Conservation (phyloP, 2,797 vertebrate species). For the Percopsis omiscomaycus region DNA sequence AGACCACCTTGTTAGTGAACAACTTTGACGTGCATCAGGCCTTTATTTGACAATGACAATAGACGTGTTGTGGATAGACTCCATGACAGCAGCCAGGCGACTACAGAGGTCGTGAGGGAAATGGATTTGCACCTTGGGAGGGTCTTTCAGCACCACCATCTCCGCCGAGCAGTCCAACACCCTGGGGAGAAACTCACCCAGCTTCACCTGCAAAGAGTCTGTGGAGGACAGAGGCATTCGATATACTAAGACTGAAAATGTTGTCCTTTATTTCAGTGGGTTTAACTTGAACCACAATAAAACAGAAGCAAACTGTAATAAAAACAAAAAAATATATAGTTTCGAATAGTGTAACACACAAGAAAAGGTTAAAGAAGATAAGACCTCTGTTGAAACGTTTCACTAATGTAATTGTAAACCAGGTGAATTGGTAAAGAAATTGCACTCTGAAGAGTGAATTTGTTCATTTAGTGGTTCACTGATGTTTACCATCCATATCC, state of each 20-base stretch:
- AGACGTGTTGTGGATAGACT: slow-evolving; percentile 87
- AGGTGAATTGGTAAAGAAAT: too few species aligned
- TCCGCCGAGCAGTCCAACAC: slow-evolving; percentile 90
- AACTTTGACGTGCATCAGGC: background rate
- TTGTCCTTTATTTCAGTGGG: background rate
- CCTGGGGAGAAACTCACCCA: slow-evolving; percentile 89
- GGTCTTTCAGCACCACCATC: slow-evolving; percentile 88
- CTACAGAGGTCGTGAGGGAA: slow-evolving; percentile 93
- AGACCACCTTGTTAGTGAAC: slow-evolving; percentile 3
- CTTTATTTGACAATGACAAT: slow-evolving; percentile 84
- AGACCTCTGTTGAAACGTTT: too few species aligned
- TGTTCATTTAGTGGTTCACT: background rate
- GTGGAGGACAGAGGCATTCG: slow-evolving; percentile 23
- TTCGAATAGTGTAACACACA: too few species aligned
- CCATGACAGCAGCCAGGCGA: slow-evolving; percentile 92
- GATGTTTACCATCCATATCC: slow-evolving; percentile 85
- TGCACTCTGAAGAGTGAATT: too few species aligned
- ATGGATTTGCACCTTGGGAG: slow-evolving; percentile 88
- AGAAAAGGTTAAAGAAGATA: too few species aligned
- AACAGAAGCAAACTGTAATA: background rate
- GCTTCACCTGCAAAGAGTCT: slow-evolving; percentile 88
- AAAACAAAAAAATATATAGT: background rate
- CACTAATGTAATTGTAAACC: too few species aligned
- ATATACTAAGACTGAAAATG: too few species aligned
- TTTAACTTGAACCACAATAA: background rate